Conservation (phyloP, 2,113 vertebrate species). For the Ranitomeya imitator region DNA sequence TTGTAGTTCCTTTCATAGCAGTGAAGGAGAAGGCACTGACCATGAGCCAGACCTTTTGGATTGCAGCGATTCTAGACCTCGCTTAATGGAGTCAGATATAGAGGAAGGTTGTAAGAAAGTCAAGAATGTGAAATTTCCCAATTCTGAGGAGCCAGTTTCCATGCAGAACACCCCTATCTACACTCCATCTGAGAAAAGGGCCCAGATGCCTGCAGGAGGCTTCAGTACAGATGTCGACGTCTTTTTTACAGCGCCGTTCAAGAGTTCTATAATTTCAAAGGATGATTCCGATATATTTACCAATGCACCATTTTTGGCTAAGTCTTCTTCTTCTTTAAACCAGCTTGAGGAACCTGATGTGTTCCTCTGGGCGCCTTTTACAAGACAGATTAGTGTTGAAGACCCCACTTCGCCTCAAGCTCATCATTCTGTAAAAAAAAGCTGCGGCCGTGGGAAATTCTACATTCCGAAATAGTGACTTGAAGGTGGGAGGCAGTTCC, state of each 20-base stretch:
- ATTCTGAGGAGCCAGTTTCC: slow-evolving; percentile 38
- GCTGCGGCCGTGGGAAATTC: not conserved
- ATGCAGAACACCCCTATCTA: not conserved
- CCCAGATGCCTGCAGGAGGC: not conserved
- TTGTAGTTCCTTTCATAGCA: slow-evolving; percentile 88
- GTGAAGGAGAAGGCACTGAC: slow-evolving; percentile 84
- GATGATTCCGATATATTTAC: slow-evolving; percentile 83
- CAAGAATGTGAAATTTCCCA: slow-evolving; percentile 60
- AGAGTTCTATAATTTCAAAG: slow-evolving; percentile 66
- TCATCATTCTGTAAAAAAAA: slow-evolving; percentile 44
- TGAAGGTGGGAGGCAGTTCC: not conserved
- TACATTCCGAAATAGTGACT: slow-evolving; percentile 61
- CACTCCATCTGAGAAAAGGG: slow-evolving; percentile 56
- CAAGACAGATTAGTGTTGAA: slow-evolving; percentile 78
- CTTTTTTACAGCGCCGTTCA: slow-evolving; percentile 88
- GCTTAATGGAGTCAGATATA: slow-evolving; percentile 91
- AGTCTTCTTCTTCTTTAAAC: slow-evolving; percentile 45
- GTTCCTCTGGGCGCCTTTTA: slow-evolving; percentile 92
- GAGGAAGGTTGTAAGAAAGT: slow-evolving; percentile 76
- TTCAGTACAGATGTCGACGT: slow-evolving; percentile 71
- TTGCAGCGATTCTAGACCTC: slow-evolving; percentile 88
- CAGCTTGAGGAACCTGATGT: slow-evolving; percentile 79
- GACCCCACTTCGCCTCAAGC: slow-evolving; percentile 58
- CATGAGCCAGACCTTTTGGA: slow-evolving; percentile 77
- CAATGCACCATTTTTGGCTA: slow-evolving; percentile 86